Evolutionary conservation across 2,797 vertebrate species (phyloP), one percentile per base, ranked within the genome.

Genomic region (Argentina silus): DNA sequence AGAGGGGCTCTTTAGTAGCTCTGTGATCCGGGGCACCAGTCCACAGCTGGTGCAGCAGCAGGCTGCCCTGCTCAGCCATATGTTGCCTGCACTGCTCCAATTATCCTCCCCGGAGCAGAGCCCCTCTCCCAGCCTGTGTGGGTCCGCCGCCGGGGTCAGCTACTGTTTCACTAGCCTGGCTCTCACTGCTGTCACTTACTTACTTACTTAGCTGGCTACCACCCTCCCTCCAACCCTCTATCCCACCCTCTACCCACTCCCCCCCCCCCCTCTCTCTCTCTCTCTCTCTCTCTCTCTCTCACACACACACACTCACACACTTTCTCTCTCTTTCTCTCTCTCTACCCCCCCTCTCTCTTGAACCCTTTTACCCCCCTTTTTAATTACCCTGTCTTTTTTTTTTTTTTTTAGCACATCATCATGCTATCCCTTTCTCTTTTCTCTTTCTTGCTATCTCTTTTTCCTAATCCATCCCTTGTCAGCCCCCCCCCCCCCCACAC

Each of bases 31-130:
- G 84, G 77, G 91, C 95, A 95, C 95, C 95, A 96, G 94, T 91
- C 91, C 95, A 93, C 96, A 96, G 95, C 95, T 97, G 96, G 94
- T 94, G 93, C 93, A 92, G 89, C 95, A 97, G 95, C 95, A 96
- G 96, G 95, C 93, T 92, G 84, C 91, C 94, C 93, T 92, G 95
- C 94, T 88, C 78, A 87, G 89, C 96, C 96, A 97, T 96, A 96
- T 96, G 96, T 92, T 95, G 91, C 88, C 88, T 91, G 92, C 77
- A 86, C 93, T 90, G 94, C 93, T 96, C 94, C 95, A 93, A 95
- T 96, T 95, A 95, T 95, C 92, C 94, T 93, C 92, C 82, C 87
- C 73, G 89, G 93, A 90, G 86, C 72, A 51, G 81, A 81, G 63
- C 77, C 86, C 78, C 89, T 85, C 70, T 74, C 86, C 55, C 36